These are phyloP conservation scores for Mesitornis unicolor DNA, from an alignment of 2,113 vertebrate genomes.

Conservation along the genomic window DNA sequence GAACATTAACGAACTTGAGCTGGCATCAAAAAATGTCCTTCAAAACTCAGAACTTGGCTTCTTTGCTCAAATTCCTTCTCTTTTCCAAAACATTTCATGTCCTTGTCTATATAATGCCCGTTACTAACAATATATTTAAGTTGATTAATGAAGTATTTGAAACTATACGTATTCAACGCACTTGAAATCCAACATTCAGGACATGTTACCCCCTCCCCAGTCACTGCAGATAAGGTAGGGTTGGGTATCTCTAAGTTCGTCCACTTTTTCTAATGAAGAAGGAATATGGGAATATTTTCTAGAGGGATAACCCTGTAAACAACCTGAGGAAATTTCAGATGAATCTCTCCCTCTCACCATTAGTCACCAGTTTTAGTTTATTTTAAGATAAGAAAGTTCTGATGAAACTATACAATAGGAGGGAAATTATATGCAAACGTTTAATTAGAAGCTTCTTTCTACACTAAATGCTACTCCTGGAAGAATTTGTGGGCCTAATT, in stretches of 20 bases:
- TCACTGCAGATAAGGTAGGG: neutral
- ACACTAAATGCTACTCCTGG: neutral
- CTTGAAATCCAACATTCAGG: neutral
- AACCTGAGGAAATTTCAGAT: fast-evolving
- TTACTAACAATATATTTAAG: neutral
- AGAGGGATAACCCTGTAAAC: neutral
- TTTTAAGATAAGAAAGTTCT: neutral
- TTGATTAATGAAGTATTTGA: neutral
- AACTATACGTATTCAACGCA: neutral
- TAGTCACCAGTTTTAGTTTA: neutral
- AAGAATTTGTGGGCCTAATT: neutral
- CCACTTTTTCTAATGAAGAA: neutral
- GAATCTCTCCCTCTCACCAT: neutral
- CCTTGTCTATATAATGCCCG: neutral
- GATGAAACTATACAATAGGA: neutral
- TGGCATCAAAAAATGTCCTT: neutral
- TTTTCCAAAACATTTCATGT: neutral
- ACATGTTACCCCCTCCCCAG: no score
- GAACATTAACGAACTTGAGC: neutral
- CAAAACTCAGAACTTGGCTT: neutral
- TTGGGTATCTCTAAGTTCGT: neutral
- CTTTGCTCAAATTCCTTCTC: neutral
- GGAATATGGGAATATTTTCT: neutral
- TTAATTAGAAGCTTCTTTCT: constrained; percentile 13
- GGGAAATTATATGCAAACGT: neutral